Evolutionary conservation across 2,888 invertebrate species (phyloP).

Genomic region (Heliconius erato): DNA sequence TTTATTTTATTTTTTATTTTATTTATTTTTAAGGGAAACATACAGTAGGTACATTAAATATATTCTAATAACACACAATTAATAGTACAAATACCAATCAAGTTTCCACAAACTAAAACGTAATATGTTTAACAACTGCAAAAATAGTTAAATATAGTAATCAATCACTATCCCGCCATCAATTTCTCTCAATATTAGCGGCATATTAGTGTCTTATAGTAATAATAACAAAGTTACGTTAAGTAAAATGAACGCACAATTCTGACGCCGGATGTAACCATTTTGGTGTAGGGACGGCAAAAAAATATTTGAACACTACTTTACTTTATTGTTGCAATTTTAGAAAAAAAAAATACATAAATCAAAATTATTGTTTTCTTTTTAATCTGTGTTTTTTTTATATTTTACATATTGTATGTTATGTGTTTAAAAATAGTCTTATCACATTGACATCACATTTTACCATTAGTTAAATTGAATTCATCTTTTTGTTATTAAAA

Average conservation of each 20-base stretch:
- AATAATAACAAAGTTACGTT: slow-evolving; percentile 38
- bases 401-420: not conserved
- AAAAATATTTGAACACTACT: slow-evolving; percentile 35
- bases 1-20: too few species aligned
- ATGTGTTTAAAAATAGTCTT: too few species aligned
- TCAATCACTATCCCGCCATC: not conserved
- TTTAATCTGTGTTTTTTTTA: too few species aligned
- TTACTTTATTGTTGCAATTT: not conserved
- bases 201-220: slow-evolving; percentile 27
- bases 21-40: not conserved
- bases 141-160: not conserved
- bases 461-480: too few species aligned
- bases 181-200: not conserved
- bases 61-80: not conserved
- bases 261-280: slow-evolving; percentile 62
- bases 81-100: too few species aligned
- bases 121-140: not conserved
- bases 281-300: slow-evolving; percentile 60
- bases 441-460: too few species aligned
- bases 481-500: too few species aligned
- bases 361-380: too few species aligned
- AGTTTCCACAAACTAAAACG: not conserved
- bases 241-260: slow-evolving; percentile 53
- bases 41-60: not conserved
- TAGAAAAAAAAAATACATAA: not conserved